These are phyloP conservation scores for Atopsyche davidsoni DNA, from an alignment of 1,140 invertebrate genomes.

Conservation along the genomic window DNA sequence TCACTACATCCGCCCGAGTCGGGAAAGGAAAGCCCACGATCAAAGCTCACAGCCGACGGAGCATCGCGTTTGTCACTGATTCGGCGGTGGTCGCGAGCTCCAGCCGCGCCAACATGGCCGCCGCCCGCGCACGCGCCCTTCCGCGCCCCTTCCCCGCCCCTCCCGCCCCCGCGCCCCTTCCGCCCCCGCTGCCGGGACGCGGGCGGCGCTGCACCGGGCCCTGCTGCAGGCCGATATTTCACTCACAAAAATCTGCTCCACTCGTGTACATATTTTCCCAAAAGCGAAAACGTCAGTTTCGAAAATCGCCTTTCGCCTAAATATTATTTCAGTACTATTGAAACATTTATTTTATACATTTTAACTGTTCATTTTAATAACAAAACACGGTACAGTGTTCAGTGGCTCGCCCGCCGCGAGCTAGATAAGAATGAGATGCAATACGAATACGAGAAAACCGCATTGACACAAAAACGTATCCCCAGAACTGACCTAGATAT, in stretches of 20 bases:
- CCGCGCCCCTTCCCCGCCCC: constrained; percentile 29
- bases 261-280: not conserved
- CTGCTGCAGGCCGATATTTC: constrained; percentile 41
- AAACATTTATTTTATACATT: too few species aligned
- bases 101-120: constrained; percentile 37
- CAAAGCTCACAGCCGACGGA: constrained; percentile 31
- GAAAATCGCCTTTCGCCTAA: constrained; percentile 2
- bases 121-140: constrained; percentile 42
- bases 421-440: too few species aligned
- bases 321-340: constrained; percentile 1
- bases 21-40: constrained; percentile 34
- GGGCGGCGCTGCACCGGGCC: constrained; percentile 27
- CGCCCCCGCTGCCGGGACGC: constrained; percentile 12
- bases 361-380: too few species aligned
- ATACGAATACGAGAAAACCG: not conserved
- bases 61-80: constrained; percentile 34
- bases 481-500: constrained; percentile 21
- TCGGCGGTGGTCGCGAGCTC: constrained; percentile 40
- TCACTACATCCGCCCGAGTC: constrained; percentile 28
- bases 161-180: constrained; percentile 11
- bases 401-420: too few species aligned
- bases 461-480: constrained; percentile 3
- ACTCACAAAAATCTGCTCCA: constrained; percentile 34
- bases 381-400: too few species aligned
- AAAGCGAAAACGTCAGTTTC: too few species aligned